A percentile compares a stretch with the other conserved stretches of the same genome.
Evolutionary conservation across 2,888 invertebrate species (phyloP).

Genomic region (Byasa hedistus): DNA sequence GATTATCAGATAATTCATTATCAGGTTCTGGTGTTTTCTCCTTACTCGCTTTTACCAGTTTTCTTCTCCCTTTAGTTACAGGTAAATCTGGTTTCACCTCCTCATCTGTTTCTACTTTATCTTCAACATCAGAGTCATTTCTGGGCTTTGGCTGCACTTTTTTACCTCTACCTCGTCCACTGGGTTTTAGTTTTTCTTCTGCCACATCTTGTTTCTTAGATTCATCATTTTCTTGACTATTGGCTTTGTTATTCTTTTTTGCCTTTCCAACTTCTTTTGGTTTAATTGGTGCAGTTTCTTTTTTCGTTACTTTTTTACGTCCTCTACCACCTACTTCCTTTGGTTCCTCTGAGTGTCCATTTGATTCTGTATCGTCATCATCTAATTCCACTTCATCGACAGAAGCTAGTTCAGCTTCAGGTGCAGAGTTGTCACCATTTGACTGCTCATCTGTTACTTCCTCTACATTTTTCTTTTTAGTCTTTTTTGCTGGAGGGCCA

Average conservation of each 20-base stretch:
- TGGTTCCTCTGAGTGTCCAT: constrained; percentile 50
- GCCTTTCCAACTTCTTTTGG: constrained; percentile 50
- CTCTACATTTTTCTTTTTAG: constrained; percentile 58
- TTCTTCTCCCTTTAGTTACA: constrained; percentile 43
- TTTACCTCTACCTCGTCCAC: constrained; percentile 51
- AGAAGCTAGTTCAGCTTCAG: constrained; percentile 48
- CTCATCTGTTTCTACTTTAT: constrained; percentile 49
- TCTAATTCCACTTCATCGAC: constrained; percentile 48
- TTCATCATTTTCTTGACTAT: constrained; percentile 42
- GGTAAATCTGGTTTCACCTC: constrained; percentile 50
- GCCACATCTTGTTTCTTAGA: constrained; percentile 38
- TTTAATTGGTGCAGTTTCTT: constrained; percentile 47
- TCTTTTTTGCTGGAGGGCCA: constrained; percentile 57
- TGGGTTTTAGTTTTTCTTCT: constrained; percentile 59
- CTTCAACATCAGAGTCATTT: constrained; percentile 45
- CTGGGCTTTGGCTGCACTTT: constrained; percentile 40
- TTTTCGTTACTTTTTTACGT: constrained; percentile 60
- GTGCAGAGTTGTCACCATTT: constrained; percentile 52
- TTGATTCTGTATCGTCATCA: constrained; percentile 49
- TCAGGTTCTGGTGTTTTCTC: constrained; percentile 49
- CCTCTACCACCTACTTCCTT: constrained; percentile 48
- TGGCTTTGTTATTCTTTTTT: constrained; percentile 54
- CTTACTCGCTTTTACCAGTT: constrained; percentile 44
- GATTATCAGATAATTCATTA: constrained; percentile 47
- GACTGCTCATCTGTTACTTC: constrained; percentile 49